These are phyloP conservation scores for Acronicta aceris DNA, from an alignment of 2,888 invertebrate species.

Conservation along the genomic window DNA sequence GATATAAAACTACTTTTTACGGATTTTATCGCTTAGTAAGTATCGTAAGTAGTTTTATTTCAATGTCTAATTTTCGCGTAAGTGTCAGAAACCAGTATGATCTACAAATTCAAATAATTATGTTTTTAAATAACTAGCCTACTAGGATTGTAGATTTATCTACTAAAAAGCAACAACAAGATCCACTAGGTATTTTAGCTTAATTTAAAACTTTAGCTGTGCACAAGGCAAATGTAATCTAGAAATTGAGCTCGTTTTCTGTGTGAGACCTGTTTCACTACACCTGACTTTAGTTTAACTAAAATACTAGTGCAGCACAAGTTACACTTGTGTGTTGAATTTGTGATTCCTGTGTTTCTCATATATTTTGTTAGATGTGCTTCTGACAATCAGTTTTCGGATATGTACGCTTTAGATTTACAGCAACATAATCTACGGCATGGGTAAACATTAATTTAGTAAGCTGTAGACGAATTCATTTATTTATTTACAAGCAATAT, in stretches of 20 bases:
- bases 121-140: too few relatives aligned
- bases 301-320: conserved; percentile 31
- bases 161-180: neutral
- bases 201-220: conserved; percentile 36
- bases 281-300: conserved; percentile 43
- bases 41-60: too few relatives aligned
- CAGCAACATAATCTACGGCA: too few relatives aligned
- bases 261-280: conserved; percentile 35
- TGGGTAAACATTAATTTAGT: too few relatives aligned
- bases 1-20: too few relatives aligned
- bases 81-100: too few relatives aligned
- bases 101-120: too few relatives aligned
- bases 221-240: conserved; percentile 45
- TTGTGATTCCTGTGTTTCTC: conserved; percentile 45
- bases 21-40: too few relatives aligned
- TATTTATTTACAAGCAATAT: too few relatives aligned
- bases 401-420: too few relatives aligned
- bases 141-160: neutral
- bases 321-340: conserved; percentile 44
- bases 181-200: conserved; percentile 13
- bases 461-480: too few relatives aligned
- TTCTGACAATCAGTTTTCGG: conserved; percentile 15
- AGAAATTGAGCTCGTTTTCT: conserved; percentile 42
- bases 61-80: too few relatives aligned
- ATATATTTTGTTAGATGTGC: conserved; percentile 23